phyloP scores from a whole-genome alignment of 2,797 vertebrate species.

The Pampus argenteus region DNA sequence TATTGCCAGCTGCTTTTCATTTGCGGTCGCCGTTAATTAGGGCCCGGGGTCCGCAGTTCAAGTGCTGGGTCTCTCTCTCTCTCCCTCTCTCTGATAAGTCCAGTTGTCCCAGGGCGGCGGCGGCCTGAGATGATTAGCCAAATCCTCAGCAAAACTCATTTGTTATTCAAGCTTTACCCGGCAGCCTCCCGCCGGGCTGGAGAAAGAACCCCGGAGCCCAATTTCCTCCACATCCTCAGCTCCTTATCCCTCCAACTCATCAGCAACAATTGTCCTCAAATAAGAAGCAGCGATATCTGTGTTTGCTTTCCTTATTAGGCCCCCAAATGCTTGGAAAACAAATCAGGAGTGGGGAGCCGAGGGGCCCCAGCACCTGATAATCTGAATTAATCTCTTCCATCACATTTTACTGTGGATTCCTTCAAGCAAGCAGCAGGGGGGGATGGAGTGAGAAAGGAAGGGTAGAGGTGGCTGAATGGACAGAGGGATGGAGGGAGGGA shows the following conservation, averaged over 20 bases:
- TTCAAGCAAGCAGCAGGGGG: slow-evolving; percentile 55
- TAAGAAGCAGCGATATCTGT: slow-evolving; percentile 56
- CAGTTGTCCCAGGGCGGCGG: slow-evolving; percentile 73
- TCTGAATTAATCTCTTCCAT: slow-evolving; percentile 85
- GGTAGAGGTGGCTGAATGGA: slow-evolving; percentile 7
- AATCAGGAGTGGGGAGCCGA: slow-evolving; percentile 39
- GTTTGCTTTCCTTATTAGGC: slow-evolving; percentile 81
- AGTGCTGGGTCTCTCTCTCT: slow-evolving; percentile 76
- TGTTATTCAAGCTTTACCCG: slow-evolving; percentile 81
- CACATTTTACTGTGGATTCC: slow-evolving; percentile 62
- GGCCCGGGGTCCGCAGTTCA: slow-evolving; percentile 86
- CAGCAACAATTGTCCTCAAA: slow-evolving; percentile 71
- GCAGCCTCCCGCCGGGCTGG: slow-evolving; percentile 76
- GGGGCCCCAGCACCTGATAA: slow-evolving; percentile 76
- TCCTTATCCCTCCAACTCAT: slow-evolving; percentile 79
- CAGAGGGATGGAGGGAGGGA: not conserved
- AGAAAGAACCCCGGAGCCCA: slow-evolving; percentile 68
- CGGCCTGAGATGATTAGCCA: slow-evolving; percentile 81
- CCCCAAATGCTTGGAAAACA: slow-evolving; percentile 70
- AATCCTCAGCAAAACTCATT: slow-evolving; percentile 85
- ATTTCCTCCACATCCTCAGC: slow-evolving; percentile 74
- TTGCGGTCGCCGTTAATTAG: slow-evolving; percentile 93
- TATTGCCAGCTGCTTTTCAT: slow-evolving; percentile 97
- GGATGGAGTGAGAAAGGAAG: slow-evolving; percentile 7
- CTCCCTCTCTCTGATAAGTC: slow-evolving; percentile 78